Conservation (phyloP, 2,797 vertebrate species). For the Acanthis flammea region DNA sequence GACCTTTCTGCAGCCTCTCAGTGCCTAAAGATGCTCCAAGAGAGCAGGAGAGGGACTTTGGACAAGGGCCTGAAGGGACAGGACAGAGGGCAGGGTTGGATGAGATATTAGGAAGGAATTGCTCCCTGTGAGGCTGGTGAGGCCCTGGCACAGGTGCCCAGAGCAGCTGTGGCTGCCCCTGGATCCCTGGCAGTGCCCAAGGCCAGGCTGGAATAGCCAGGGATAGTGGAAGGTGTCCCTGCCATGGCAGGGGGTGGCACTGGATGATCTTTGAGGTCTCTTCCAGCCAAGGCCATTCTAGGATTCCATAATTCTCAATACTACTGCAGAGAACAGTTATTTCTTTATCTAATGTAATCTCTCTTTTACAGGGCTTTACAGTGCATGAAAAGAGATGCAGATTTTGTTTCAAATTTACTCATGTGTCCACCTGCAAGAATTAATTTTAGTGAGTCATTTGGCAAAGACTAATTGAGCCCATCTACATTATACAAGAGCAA, state of each 20-base stretch:
- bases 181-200: neutral
- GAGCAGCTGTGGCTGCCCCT: neutral
- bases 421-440: neutral
- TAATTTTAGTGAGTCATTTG: conserved; percentile 20
- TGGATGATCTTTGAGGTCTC: rapidly evolving
- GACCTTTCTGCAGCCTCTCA: neutral
- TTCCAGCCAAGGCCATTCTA: neutral
- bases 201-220: rapidly evolving
- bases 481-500: neutral
- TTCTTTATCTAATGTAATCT: neutral
- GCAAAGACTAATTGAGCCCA: conserved; percentile 21
- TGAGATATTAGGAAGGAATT: neutral
- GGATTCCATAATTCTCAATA: neutral
- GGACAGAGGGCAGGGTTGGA: neutral
- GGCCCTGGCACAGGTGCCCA: neutral
- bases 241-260: rapidly evolving
- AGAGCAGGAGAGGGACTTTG: neutral
- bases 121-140: rapidly evolving
- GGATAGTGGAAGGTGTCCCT: neutral
- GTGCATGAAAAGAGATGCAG: neutral
- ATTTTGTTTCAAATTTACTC: neutral
- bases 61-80: neutral
- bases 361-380: neutral
- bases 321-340: neutral
- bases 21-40: neutral